A percentile compares a stretch with the other conserved stretches of the same genome.
These are phyloP conservation scores for Crotalus horridus DNA, from an alignment of 2,113 vertebrate genomes.

Conservation along the genomic window DNA sequence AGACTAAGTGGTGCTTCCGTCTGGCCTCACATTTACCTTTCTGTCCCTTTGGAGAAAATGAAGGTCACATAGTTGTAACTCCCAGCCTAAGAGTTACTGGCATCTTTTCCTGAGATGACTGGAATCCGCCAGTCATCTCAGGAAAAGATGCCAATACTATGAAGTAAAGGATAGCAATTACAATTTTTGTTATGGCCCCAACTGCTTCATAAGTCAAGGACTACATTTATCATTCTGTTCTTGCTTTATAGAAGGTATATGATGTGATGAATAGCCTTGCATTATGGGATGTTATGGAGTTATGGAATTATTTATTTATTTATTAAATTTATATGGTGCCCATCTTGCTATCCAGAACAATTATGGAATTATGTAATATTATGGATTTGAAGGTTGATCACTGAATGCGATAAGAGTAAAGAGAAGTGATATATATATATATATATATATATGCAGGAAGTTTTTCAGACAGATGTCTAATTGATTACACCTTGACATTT, in stretches of 20 bases:
- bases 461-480: too few species aligned
- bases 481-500: too few species aligned
- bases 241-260: not conserved
- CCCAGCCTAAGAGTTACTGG: not conserved
- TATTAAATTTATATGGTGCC: not conserved
- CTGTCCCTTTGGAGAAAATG: not conserved
- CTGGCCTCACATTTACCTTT: not conserved
- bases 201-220: not conserved
- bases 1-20: not conserved
- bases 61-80: not conserved
- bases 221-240: not conserved
- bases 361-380: not conserved
- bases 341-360: not conserved
- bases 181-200: not conserved
- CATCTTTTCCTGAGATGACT: too few species aligned
- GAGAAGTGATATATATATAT: not conserved
- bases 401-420: not conserved
- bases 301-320: not conserved
- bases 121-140: not conserved
- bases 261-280: not conserved
- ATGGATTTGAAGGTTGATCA: not conserved
- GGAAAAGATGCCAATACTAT: conserved; percentile 3
- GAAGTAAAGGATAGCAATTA: not conserved
- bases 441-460: not conserved
- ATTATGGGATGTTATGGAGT: not conserved